phyloP scores from a whole-genome alignment of 2,888 invertebrate genomes.

The Habroteleia sp. region DNA sequence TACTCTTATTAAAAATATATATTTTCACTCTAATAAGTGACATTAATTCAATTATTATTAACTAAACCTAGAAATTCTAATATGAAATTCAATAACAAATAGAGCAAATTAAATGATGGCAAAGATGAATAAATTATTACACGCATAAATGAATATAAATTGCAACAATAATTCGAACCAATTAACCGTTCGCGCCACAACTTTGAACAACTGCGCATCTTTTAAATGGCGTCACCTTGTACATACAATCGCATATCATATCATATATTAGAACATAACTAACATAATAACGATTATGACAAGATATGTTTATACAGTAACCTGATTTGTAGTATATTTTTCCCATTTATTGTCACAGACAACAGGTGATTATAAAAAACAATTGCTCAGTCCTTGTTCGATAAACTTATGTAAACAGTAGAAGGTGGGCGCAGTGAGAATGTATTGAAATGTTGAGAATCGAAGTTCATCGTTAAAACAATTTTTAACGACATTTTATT shows the following conservation, averaged over 20 bases:
- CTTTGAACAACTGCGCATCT: constrained; percentile 9
- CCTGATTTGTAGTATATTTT: constrained; percentile 10
- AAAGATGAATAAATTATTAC: too few relatives aligned
- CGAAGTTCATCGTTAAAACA: neutral
- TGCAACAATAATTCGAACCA: neutral
- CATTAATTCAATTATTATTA: too few relatives aligned
- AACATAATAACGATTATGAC: constrained; percentile 16
- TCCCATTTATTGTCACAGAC: constrained; percentile 8
- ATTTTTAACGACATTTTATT: neutral
- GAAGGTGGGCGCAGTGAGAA: neutral
- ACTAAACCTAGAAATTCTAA: too few relatives aligned
- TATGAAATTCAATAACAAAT: too few relatives aligned
- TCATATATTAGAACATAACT: neutral
- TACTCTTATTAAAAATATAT: too few relatives aligned
- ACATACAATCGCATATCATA: too few relatives aligned
- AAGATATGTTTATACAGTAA: constrained; percentile 23
- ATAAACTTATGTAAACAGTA: constrained; percentile 2
- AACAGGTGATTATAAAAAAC: constrained; percentile 9
- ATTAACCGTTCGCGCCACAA: constrained; percentile 7
- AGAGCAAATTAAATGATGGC: too few relatives aligned
- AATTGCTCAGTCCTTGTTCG: neutral
- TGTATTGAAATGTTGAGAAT: neutral
- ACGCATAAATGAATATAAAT: too few relatives aligned
- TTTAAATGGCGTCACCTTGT: constrained; percentile 13
- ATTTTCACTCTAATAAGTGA: too few relatives aligned